A percentile compares a stretch with the other conserved stretches of the same genome.
phyloP scores from a whole-genome alignment of 2,888 invertebrate species.

The Hofmannophila pseudospretella region DNA sequence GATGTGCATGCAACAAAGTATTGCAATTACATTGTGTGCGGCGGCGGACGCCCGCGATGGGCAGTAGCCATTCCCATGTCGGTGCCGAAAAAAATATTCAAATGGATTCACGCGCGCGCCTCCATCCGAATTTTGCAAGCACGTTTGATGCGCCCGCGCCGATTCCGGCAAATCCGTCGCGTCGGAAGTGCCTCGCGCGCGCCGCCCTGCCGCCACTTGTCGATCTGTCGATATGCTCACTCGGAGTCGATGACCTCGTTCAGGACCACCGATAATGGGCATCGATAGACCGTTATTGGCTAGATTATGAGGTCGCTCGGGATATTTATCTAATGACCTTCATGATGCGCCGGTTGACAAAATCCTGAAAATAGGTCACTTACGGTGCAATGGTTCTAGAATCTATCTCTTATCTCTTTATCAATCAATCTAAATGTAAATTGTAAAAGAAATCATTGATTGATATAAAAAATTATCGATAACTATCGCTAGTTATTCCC shows the following conservation, averaged over 20 bases:
- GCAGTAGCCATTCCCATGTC: constrained; percentile 61
- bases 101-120: constrained; percentile 74
- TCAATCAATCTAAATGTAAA: no score
- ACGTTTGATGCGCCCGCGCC: constrained; percentile 75
- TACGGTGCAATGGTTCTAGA: no score
- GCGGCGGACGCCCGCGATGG: constrained; percentile 29
- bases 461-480: no score
- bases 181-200: constrained; percentile 74
- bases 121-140: constrained; percentile 71
- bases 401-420: no score
- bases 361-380: no score
- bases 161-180: constrained; percentile 78
- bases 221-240: constrained; percentile 51
- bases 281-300: constrained; percentile 52
- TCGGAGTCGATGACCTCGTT: constrained; percentile 68
- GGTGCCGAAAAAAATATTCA: constrained; percentile 69
- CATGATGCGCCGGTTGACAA: no score
- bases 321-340: constrained; percentile 19
- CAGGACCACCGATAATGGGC: constrained; percentile 57
- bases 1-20: constrained; percentile 22
- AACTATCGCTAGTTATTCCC: constrained; percentile 58
- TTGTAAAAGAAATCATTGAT: no score
- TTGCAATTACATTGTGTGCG: constrained; percentile 29
- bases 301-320: constrained; percentile 47
- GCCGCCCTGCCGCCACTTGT: constrained; percentile 51